Base-by-base conservation (phyloP, 2,888 invertebrate species). In the Athrips mouffetella region DNA sequence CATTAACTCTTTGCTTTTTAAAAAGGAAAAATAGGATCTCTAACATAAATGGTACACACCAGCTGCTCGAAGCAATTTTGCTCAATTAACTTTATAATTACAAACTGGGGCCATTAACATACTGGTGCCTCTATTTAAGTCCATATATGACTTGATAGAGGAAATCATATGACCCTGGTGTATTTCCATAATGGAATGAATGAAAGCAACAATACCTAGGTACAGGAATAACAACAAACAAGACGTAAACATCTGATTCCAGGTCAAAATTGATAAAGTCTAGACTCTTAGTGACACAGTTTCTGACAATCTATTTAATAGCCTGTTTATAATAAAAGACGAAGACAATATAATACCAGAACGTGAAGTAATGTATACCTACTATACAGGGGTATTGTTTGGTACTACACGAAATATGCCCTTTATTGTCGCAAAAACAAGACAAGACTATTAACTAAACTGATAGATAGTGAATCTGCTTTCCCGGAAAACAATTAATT, bases 101-200 rank as follows among this genome's bases (percentile, higher is more conserved):
- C 47, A 52, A 53, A 52, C 51, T 13, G 18, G 31, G 29, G 10
- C 50, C 29, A 59, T 58, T 60, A 57, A 47, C 57, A 56, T 58
- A 53, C 52, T 48, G 21, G 55, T 11, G 41, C 40, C 18, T 29
- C 40, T 51, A 52, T 47, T 23, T 37, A 16, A 29, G 27, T 20
- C 49, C 47, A 37, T 45, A 52, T 27, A 44, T 35, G 33, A 37
- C n/a, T 18, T 35, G n/a, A 16, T 45, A 51, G 45, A 41, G 48
- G 51, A 51, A 48, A 51, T 39, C 39, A 13, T 20, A 21, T 39
- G 49, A 37, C 49, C 49, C 46, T 49, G 46, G 6, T 25, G 15
- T 10, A 39, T 31, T 39, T 20, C 37, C 20, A 48, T 48, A 44
- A 44, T 41, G 25, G 41, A 31, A 11, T 41, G 10, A 41, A 41